Evolutionary conservation across 2,113 vertebrate species (phyloP), one percentile per base, ranked within the genome.

Genomic region (Notothenia coriiceps): DNA sequence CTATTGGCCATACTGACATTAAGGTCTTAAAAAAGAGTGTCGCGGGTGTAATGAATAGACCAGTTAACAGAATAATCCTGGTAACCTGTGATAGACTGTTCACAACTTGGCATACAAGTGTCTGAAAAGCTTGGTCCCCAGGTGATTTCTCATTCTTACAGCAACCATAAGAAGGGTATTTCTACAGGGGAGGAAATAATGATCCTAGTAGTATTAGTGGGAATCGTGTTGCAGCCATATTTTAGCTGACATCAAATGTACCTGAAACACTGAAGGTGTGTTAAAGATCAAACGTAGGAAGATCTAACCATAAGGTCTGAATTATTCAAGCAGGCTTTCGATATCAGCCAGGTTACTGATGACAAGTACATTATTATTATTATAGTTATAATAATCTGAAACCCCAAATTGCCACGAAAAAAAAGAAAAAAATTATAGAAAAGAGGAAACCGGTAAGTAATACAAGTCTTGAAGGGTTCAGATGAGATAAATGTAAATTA

Each of bases 41-140:
- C 14, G 46, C 60, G 13, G 20, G 13, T 81, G 67, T 62, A 40
- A 69, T 71, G 60, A 76, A 89, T 62, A 82, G 81, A 72, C n/a
- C 18, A 43, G 22, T 60, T 50, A 35, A 67, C 70, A 76, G 20
- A 74, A n/a, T 46, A 55, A 56, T 25, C 4, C 40, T 10, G 40
- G 64, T 73, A 60, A 68, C 74, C 20, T 46, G 22, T 22, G 22
- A 22, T 22, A 22, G 22, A 22, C 22, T 22, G 4, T 51, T 33
- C 20, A 18, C 35, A 29, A 52, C 46, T 66, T 44, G 65, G 14
- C 57, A 69, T 65, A 15, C n/a, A 52, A 55, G 17, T 10, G 18
- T 6, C n/a, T 18, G 20, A 25, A 57, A 63, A 65, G 71, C 49
- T 73, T 15, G 3, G 3, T 47, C 17, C 60, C 46, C 12, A n/a